A percentile compares a stretch with the other conserved stretches of the same genome.
Conservation (phyloP, 1,140 invertebrate species). For the Aphaenogaster ashmeadi region DNA sequence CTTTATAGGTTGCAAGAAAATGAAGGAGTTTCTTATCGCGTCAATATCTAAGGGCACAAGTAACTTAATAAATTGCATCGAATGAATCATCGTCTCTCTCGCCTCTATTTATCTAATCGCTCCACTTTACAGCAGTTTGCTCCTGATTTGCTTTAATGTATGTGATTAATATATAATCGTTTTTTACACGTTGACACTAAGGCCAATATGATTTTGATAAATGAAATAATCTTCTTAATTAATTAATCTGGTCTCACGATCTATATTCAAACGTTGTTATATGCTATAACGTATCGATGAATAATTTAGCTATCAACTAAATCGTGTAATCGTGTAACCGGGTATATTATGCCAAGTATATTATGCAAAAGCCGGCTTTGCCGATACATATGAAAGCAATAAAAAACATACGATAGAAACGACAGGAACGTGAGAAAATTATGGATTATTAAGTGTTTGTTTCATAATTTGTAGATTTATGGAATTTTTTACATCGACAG, state of each 20-base stretch:
- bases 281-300: slow-evolving; percentile 49
- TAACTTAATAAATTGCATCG: slow-evolving; percentile 71
- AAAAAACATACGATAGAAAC: neutral
- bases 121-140: slow-evolving; percentile 69
- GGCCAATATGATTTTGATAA: neutral
- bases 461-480: neutral
- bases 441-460: neutral
- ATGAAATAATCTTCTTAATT: slow-evolving; percentile 46
- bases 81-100: slow-evolving; percentile 64
- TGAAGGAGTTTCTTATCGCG: slow-evolving; percentile 2
- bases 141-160: slow-evolving; percentile 56
- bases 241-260: slow-evolving; percentile 35
- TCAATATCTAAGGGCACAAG: slow-evolving; percentile 60
- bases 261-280: slow-evolving; percentile 11
- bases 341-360: neutral
- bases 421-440: neutral
- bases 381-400: neutral
- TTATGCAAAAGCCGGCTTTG: slow-evolving; percentile 14
- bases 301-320: slow-evolving; percentile 45
- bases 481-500: neutral
- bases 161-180: slow-evolving; percentile 65
- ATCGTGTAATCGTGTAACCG: neutral
- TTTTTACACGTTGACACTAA: slow-evolving; percentile 15
- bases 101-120: slow-evolving; percentile 72
- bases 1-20: neutral